Percentiles rank a stretch among this genome's conserved stretches.
Conservation (phyloP, 2,888 invertebrate species). For the Caenorhabditis virilis region DNA sequence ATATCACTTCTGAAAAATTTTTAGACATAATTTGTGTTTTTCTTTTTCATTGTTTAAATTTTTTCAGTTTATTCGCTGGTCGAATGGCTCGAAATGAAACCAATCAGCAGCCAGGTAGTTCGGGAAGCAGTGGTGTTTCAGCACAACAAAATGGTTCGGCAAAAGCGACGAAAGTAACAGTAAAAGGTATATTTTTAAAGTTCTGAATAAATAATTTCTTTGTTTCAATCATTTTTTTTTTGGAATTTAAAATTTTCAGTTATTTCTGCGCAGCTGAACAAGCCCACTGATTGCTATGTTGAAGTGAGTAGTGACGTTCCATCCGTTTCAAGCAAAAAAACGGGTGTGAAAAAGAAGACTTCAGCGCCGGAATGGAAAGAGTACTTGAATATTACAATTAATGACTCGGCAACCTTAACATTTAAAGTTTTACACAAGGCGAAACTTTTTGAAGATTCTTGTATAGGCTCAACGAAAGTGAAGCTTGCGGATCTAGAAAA, state of each 20-base stretch:
- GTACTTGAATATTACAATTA: conserved; percentile 48
- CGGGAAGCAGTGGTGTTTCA: conserved; percentile 27
- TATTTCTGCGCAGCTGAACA: conserved; percentile 54
- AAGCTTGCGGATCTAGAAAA: conserved; percentile 58
- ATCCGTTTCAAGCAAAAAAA: conserved; percentile 48
- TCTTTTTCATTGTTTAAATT: not conserved
- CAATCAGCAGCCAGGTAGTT: conserved; percentile 30
- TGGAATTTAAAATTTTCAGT: conserved; percentile 46
- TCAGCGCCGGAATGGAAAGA: conserved; percentile 67
- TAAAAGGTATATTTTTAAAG: conserved; percentile 36
- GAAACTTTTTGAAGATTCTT: conserved; percentile 65
- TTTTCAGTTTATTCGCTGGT: conserved; percentile 3
- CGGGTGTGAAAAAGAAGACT: conserved; percentile 64
- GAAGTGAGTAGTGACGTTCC: conserved; percentile 61
- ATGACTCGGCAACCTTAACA: conserved; percentile 53
- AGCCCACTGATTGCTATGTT: conserved; percentile 63
- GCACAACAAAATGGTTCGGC: conserved; percentile 24
- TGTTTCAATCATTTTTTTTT: too few relatives aligned
- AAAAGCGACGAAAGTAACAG: conserved; percentile 30
- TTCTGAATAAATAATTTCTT: too few relatives aligned
- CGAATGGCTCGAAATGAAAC: conserved; percentile 42
- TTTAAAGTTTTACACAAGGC: conserved; percentile 61
- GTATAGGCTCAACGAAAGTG: conserved; percentile 59
- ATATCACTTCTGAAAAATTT: conserved; percentile 2
- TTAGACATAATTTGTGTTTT: not conserved